Percentiles rank a stretch among this genome's conserved stretches.
Evolutionary conservation across 2,113 vertebrate genomes (phyloP).

Genomic region (Oryzias melastigma): DNA sequence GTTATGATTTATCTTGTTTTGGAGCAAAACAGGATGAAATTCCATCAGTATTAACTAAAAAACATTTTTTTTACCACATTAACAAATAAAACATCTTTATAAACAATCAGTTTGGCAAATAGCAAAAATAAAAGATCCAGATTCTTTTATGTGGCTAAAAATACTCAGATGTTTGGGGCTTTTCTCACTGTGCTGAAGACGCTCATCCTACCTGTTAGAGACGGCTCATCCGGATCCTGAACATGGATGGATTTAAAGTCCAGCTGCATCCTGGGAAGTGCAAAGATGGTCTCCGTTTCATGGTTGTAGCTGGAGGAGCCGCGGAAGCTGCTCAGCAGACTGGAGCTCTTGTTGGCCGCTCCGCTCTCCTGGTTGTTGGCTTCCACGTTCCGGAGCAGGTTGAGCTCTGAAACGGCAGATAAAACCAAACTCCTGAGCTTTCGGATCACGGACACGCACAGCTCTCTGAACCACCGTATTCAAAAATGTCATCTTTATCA

Average conservation of each 20-base stretch:
- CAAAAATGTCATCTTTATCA: no score
- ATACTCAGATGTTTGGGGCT: no score
- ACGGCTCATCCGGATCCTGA: constrained; percentile 93
- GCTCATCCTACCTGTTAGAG: constrained; percentile 79
- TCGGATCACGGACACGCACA: constrained; percentile 16
- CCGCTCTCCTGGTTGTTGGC: constrained; percentile 89
- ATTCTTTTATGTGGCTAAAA: no score
- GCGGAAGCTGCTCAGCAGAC: constrained; percentile 89
- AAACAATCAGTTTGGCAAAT: no score
- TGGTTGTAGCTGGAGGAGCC: constrained; percentile 95
- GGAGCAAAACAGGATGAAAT: no score
- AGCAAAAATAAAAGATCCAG: no score
- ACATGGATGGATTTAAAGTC: constrained; percentile 98
- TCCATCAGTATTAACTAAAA: no score
- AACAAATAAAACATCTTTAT: no score
- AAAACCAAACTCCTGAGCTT: constrained; percentile 6
- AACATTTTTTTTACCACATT: no score
- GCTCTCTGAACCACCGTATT: background rate
- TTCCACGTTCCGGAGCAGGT: constrained; percentile 93
- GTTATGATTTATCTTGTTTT: no score
- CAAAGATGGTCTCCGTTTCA: constrained; percentile 98
- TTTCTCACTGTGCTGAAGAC: background rate
- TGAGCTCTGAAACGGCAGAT: constrained; percentile 81
- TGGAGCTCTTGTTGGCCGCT: constrained; percentile 87
- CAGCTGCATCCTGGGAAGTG: constrained; percentile 96